Evolutionary conservation across 2,797 vertebrate species (phyloP).

Genomic region (Bovichtus variegatus): DNA sequence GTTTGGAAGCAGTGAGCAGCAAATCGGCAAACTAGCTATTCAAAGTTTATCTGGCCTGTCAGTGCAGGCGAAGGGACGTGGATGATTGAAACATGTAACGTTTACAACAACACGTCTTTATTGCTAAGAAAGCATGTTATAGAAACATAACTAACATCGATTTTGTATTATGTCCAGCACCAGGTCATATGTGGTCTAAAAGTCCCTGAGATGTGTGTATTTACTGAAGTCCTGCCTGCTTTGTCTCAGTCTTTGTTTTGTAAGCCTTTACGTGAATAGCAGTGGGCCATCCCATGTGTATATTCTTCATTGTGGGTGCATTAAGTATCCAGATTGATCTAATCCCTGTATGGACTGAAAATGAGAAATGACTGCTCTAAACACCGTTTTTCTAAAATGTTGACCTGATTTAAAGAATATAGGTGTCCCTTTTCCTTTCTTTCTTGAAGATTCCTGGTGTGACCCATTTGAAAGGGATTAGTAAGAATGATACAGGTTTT

Average conservation of each 20-base stretch:
- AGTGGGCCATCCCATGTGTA: slow-evolving; percentile 3
- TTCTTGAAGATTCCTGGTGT: background rate
- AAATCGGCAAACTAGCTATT: slow-evolving; percentile 55
- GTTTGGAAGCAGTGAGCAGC: slow-evolving; percentile 51
- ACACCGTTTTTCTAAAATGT: background rate
- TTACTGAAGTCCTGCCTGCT: slow-evolving; percentile 29
- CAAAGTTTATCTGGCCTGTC: slow-evolving; percentile 62
- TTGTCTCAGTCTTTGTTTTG: slow-evolving; percentile 64
- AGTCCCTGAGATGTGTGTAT: slow-evolving; percentile 19
- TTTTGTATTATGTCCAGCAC: background rate
- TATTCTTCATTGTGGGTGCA: background rate
- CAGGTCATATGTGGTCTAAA: slow-evolving; percentile 18
- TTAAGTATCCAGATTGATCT: background rate
- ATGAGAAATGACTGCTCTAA: background rate
- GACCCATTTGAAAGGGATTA: background rate
- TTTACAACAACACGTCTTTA: background rate
- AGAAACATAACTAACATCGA: background rate
- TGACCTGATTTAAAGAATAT: background rate
- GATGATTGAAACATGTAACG: background rate
- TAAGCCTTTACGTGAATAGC: slow-evolving; percentile 28
- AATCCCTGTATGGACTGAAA: background rate
- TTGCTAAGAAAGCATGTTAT: accelerated
- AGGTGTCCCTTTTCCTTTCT: background rate
- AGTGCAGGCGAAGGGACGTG: background rate
- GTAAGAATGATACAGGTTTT: background rate